phyloP scores from a whole-genome alignment of 2,888 invertebrate species.

The Calameuta idolon region DNA sequence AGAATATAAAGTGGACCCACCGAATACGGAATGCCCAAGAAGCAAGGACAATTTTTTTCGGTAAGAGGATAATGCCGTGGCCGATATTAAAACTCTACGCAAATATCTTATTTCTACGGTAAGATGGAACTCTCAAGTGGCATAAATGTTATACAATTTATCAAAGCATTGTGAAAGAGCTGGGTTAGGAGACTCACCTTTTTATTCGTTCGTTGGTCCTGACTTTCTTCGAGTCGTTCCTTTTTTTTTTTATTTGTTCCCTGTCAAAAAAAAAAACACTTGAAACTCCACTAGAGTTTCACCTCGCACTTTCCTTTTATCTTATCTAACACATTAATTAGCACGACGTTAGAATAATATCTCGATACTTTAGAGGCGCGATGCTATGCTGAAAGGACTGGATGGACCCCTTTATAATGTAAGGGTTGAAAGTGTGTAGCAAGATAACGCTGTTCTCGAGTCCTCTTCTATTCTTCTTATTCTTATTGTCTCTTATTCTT shows the following conservation, averaged over 20 bases:
- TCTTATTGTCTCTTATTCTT: neutral
- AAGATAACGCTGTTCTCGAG: neutral
- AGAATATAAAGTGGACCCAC: neutral
- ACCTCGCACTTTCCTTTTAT: neutral
- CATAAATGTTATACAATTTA: neutral
- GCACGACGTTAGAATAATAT: conserved; percentile 18
- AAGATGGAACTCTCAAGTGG: neutral
- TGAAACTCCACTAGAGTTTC: neutral
- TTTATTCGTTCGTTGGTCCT: neutral
- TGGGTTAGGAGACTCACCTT: neutral
- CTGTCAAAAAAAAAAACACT: neutral
- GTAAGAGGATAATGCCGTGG: neutral
- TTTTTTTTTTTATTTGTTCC: neutral
- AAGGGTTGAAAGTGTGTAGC: conserved; percentile 8
- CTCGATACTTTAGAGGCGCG: conserved; percentile 3
- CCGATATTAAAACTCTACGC: neutral
- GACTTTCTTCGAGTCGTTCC: neutral
- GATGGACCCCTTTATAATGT: conserved; percentile 9
- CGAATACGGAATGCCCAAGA: neutral
- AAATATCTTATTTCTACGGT: neutral
- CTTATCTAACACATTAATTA: conserved; percentile 16
- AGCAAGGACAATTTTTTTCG: neutral
- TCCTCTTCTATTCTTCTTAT: neutral
- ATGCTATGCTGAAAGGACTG: conserved; percentile 11
- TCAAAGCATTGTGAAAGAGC: neutral